Conservation (phyloP, 2,113 vertebrate genomes). For the Parus major region DNA sequence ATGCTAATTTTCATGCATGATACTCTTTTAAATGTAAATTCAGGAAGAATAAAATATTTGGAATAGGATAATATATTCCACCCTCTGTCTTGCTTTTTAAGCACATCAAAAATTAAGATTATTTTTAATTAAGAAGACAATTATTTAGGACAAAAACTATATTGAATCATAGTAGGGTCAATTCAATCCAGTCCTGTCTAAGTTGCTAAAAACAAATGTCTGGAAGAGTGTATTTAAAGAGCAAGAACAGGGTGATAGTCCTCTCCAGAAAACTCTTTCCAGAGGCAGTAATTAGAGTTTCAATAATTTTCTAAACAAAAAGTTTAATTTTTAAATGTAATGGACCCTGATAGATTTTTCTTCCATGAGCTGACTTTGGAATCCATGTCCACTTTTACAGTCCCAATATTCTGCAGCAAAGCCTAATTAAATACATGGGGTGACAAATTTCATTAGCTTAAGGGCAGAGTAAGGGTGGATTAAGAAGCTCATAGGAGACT, state of each 20-base stretch:
- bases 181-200: not conserved
- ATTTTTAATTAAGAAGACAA: not conserved
- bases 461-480: not conserved
- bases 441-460: not conserved
- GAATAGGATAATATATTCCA: not conserved
- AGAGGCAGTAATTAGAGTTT: not conserved
- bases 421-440: not conserved
- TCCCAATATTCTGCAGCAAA: not conserved
- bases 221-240: not conserved
- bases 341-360: not conserved
- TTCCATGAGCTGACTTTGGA: not conserved
- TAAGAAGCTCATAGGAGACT: not conserved
- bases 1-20: not conserved
- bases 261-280: not conserved
- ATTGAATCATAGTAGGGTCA: rapidly evolving
- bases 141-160: not conserved
- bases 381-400: not conserved
- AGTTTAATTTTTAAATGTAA: not conserved
- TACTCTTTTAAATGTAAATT: not conserved
- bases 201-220: not conserved
- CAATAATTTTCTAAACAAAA: not conserved
- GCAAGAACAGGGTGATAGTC: not conserved
- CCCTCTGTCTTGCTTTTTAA: not conserved
- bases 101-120: not conserved
- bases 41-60: not conserved